Evolutionary conservation across 1,140 invertebrate species (phyloP).

Genomic region (Drosophila nannoptera): DNA sequence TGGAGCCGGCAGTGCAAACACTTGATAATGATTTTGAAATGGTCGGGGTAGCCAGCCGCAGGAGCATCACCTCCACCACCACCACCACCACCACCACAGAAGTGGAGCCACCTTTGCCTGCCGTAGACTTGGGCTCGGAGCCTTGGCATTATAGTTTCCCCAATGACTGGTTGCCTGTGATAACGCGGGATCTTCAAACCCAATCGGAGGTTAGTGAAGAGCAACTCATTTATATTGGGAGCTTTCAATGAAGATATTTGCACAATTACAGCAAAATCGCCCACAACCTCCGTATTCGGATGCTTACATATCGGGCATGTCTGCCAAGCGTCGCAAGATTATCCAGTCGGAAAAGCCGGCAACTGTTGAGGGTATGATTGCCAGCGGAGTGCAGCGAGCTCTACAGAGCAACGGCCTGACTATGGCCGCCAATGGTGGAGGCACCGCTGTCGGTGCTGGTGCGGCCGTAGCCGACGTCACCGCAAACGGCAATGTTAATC

Average conservation of each 20-base stretch:
- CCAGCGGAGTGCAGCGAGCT: constrained; percentile 81
- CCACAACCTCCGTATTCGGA: constrained; percentile 83
- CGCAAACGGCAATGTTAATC: constrained; percentile 36
- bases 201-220: constrained; percentile 81
- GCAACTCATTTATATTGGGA: too few species aligned
- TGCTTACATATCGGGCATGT: constrained; percentile 90
- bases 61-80: too few species aligned
- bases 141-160: constrained; percentile 82
- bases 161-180: constrained; percentile 89
- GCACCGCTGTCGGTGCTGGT: too few species aligned
- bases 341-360: constrained; percentile 80
- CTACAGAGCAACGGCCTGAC: constrained; percentile 80
- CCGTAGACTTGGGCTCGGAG: constrained; percentile 81
- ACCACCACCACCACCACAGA: constrained; percentile 36
- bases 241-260: too few species aligned
- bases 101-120: constrained; percentile 74
- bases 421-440: constrained; percentile 54
- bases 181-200: constrained; percentile 85
- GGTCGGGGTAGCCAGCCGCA: constrained; percentile 48
- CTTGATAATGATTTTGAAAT: constrained; percentile 69
- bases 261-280: constrained; percentile 24
- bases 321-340: constrained; percentile 88
- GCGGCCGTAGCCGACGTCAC: constrained; percentile 40
- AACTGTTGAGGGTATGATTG: constrained; percentile 70
- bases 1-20: constrained; percentile 9